These are phyloP conservation scores for Brachionus calyciflorus DNA, from an alignment of 1,140 invertebrate genomes.

Conservation along the genomic window DNA sequence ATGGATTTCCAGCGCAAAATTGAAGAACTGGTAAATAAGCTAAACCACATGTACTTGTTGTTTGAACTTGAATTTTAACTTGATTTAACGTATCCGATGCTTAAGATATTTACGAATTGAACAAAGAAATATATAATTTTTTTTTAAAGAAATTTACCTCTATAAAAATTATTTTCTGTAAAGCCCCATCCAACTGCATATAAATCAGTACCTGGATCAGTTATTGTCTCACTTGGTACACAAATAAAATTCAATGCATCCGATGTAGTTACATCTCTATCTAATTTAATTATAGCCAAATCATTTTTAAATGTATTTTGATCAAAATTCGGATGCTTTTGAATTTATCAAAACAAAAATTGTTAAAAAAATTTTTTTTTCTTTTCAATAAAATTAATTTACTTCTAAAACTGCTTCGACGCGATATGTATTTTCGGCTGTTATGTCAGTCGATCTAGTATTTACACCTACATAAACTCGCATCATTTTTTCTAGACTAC, in stretches of 20 bases:
- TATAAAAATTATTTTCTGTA: constrained; percentile 41
- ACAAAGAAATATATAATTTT: neutral
- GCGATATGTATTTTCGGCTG: constrained; percentile 6
- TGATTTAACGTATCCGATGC: constrained; percentile 39
- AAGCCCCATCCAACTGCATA: constrained; percentile 43
- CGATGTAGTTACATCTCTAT: neutral
- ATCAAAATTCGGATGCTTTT: constrained; percentile 46
- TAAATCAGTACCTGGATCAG: constrained; percentile 7
- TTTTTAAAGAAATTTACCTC: neutral
- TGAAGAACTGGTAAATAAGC: constrained; percentile 34
- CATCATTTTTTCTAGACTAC: constrained; percentile 40
- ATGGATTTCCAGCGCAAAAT: constrained; percentile 37
- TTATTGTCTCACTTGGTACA: constrained; percentile 9
- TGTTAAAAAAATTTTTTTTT: too few species aligned
- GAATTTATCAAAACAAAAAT: too few species aligned
- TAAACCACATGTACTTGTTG: constrained; percentile 3
- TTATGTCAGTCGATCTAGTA: constrained; percentile 36
- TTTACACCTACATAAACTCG: constrained; percentile 33
- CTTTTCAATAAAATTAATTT: too few species aligned
- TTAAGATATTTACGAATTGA: neutral
- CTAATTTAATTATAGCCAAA: constrained; percentile 24
- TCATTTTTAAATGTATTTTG: constrained; percentile 39
- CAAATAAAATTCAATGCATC: constrained; percentile 21
- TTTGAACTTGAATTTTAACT: constrained; percentile 30
- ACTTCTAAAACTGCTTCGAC: constrained; percentile 9